Base-by-base conservation (phyloP, 2,113 vertebrate genomes). In the Nipponia nippon region DNA sequence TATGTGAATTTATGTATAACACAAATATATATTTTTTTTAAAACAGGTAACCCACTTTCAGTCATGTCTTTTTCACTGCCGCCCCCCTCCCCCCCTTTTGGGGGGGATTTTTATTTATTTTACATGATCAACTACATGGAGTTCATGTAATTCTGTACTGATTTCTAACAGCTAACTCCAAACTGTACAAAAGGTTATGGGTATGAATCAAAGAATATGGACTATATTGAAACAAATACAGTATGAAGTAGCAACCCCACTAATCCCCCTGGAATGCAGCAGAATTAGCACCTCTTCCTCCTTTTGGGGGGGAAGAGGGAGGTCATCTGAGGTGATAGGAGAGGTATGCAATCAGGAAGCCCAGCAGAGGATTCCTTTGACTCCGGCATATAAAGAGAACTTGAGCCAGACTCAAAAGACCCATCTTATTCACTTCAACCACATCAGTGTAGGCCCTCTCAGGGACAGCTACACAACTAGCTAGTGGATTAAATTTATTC, bases 271-370 rank as follows among this genome's bases (percentile, higher is more conserved):
- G 70, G 42, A 94, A 79, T 2, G 9, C 2, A 6, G 32, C 10
- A 38, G 73, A 93, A 85, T 85, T 95, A 87, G n/a, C 86, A 76
- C 38, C 5, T 85, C 58, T 95, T 32, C 8, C 40, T 84, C 10
- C 58, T 72, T 94, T 73, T 69, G 10, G 6, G 8, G 22, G 15
- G 12, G 23, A 20, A 80, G 59, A 22, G 83, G 26, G 25, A 85
- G 50, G 73, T 94, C 53, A 73, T 58, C 70, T 95, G 70, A 94
- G 93, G 91, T 80, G 72, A 94, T 10, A 46, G 38, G 22, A 56
- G 42, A 59, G 32, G 32, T 61, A 66, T 36, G 42, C 20, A 72
- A 11, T 52, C 4, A 5, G 36, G 42, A 90, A 92, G 17, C 8
- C 40, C 49, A 17, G 26, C 5, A 7, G 26, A 90, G 42, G 25